phyloP scores from a whole-genome alignment of 1,140 invertebrate species.

The Nephila pilipes region DNA sequence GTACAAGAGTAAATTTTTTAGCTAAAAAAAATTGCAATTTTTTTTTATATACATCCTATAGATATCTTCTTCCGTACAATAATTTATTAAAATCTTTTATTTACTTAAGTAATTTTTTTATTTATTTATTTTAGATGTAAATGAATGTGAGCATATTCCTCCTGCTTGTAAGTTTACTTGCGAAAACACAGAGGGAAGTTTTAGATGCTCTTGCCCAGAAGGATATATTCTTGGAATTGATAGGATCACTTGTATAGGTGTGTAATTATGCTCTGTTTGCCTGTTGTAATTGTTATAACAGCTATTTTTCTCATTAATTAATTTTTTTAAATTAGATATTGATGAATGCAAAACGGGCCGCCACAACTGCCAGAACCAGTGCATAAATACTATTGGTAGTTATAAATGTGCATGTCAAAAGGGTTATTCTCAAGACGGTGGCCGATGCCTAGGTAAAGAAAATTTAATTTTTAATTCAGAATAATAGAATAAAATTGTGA shows the following conservation, averaged over 20 bases:
- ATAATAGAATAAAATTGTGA: too few species aligned
- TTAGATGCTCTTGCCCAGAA: constrained; percentile 81
- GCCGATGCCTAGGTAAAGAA: constrained; percentile 87
- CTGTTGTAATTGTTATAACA: not conserved
- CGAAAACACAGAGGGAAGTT: constrained; percentile 89
- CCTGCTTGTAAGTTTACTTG: constrained; percentile 88
- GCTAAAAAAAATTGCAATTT: too few species aligned
- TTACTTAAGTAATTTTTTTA: not conserved
- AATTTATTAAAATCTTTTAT: not conserved
- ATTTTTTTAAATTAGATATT: constrained; percentile 84
- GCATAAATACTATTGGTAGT: constrained; percentile 92
- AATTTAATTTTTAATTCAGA: not conserved
- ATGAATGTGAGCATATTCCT: constrained; percentile 91
- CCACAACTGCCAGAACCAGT: constrained; percentile 91
- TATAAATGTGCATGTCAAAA: constrained; percentile 92
- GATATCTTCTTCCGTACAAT: too few species aligned
- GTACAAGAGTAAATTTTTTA: too few species aligned
- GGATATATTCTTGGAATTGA: constrained; percentile 85
- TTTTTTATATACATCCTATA: too few species aligned
- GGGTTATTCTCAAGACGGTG: constrained; percentile 90
- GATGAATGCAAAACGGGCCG: constrained; percentile 90
- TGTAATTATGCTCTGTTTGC: not conserved
- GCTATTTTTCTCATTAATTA: not conserved
- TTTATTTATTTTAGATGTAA: constrained; percentile 90
- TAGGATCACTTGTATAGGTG: constrained; percentile 87